phyloP scores from a whole-genome alignment of 2,797 vertebrate genomes.

The Melanotaenia trifasciata region DNA sequence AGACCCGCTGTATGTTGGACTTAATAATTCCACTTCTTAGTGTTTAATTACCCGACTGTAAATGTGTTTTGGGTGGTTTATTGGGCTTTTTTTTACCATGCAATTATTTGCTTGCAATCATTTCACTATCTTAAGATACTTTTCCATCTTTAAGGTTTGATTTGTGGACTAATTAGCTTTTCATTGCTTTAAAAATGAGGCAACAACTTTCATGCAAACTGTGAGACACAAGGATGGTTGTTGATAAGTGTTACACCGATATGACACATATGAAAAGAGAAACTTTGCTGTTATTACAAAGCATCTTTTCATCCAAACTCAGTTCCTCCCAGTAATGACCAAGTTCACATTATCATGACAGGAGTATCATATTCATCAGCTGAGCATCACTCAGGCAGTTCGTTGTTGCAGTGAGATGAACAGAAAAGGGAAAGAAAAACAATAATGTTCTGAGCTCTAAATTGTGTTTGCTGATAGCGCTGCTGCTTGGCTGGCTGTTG shows the following conservation, averaged over 20 bases:
- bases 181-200: constrained; percentile 1
- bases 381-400: constrained; percentile 71
- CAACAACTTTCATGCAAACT: constrained; percentile 31
- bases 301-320: constrained; percentile 63
- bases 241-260: constrained; percentile 12
- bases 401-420: constrained; percentile 58
- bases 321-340: constrained; percentile 67
- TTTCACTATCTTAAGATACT: background rate
- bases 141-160: constrained; percentile 7
- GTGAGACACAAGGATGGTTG: constrained; percentile 28
- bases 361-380: constrained; percentile 76
- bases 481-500: constrained; percentile 81
- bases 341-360: constrained; percentile 67
- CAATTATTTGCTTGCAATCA: constrained; percentile 1
- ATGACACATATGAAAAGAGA: constrained; percentile 17
- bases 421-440: constrained; percentile 65
- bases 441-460: constrained; percentile 79
- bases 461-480: constrained; percentile 82
- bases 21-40: too few species aligned
- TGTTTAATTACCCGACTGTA: background rate
- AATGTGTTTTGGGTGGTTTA: background rate
- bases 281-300: constrained; percentile 51
- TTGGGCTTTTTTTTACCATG: background rate
- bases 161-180: background rate
- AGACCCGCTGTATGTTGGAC: too few species aligned